These are phyloP conservation scores for Heliconius sara DNA, from an alignment of 2,888 invertebrate species.

Conservation along the genomic window DNA sequence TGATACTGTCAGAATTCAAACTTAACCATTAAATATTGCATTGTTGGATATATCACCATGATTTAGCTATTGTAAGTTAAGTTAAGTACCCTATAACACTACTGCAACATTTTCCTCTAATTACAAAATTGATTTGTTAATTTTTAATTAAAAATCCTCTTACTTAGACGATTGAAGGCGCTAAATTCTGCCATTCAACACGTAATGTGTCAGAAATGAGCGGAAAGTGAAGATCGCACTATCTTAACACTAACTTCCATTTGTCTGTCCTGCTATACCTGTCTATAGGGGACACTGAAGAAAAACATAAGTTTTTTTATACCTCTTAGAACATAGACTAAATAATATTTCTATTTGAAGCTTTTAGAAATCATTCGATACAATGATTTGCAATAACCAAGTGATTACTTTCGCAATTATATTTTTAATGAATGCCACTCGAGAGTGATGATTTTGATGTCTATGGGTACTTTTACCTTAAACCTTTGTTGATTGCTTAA, in stretches of 20 bases:
- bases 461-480: conserved; percentile 17
- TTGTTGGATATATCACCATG: neutral
- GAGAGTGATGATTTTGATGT: conserved; percentile 28
- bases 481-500: conserved; percentile 22
- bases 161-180: too few relatives aligned
- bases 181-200: too few relatives aligned
- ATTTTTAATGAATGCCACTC: conserved; percentile 39
- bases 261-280: too few relatives aligned
- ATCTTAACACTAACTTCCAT: too few relatives aligned
- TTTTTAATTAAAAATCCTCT: too few relatives aligned
- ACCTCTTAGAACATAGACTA: neutral
- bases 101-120: too few relatives aligned
- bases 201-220: too few relatives aligned
- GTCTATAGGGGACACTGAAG: too few relatives aligned
- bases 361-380: conserved; percentile 31
- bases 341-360: neutral
- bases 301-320: neutral
- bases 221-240: too few relatives aligned
- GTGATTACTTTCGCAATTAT: conserved; percentile 34
- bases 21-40: neutral
- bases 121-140: too few relatives aligned
- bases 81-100: neutral
- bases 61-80: too few relatives aligned
- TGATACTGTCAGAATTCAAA: neutral
- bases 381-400: conserved; percentile 35